Base-by-base conservation (phyloP, 1,140 invertebrate genomes). In the Drosophila tristis region DNA sequence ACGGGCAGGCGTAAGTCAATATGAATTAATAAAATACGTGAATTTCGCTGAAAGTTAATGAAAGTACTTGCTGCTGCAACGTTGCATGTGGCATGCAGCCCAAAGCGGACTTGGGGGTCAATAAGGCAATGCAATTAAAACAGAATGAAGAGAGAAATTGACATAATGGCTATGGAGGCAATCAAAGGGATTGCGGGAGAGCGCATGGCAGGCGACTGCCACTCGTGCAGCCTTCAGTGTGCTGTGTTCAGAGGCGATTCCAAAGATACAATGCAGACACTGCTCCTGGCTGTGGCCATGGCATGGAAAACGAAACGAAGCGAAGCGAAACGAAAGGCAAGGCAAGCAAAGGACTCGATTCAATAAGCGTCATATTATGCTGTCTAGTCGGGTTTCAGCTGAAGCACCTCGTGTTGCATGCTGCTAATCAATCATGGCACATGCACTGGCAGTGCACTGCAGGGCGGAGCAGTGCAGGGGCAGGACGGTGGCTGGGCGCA, bases 341-440 rank as follows among this genome's bases (percentile, higher is more conserved):
- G 29, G 48, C 47, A 61, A 64, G 25, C 56, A 43, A 55, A 45
- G 60, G 59, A 75, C 74, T 49, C 56, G 59, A 62, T 64, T 79
- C 74, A 68, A 78, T 73, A 89, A 78, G 63, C 66, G 47, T 60
- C 74, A 82, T 53, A 76, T 89, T 86, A 86, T 87, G 82, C 84
- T 76, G 85, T 82, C 82, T 75, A 65, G 70, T 81, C 62, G 74
- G 80, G 75, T 64, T 74, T 89, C 64, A 47, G 62, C 67, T 75
- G 74, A 89, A 89, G 85, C 84, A 89, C 80, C 75, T 89, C 73
- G 68, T 89, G 84, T 89, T 89, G 84, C 80, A 86, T 80, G 74
- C 78, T 64, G 76, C 84, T 89, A 89, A 89, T 89, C 84, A 89
- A 89, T 89, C 79, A 84, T 76, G 85, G 67, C 74, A 67, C 74